Evolutionary conservation across 2,113 vertebrate species (phyloP), one percentile per base, ranked within the genome.

Genomic region (Cariama cristata): DNA sequence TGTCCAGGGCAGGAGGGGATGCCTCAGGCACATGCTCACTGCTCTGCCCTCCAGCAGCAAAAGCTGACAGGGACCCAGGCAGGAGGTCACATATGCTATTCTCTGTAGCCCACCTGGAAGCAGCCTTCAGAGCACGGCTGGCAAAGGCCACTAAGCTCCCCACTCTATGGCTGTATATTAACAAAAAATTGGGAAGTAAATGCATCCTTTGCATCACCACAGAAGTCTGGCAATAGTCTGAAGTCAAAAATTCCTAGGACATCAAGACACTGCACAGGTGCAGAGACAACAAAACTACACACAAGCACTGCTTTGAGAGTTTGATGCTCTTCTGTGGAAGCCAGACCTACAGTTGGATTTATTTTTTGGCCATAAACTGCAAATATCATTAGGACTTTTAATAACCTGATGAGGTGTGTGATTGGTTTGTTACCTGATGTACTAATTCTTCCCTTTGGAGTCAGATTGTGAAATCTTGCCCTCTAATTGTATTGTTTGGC

Each of bases 241-340:
- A 88, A 76, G 45, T 38, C 7, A 63, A 35, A 72, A 86, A 63
- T 30, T 53, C 49, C 17, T 38, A 27, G 30, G 49, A 67, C 49
- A 73, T 9, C 30, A 67, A 42, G 16, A 63, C 33, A 24, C 22
- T 28, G 42, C 23, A 35, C 12, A 44, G 4, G 14, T 76, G 26
- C 28, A 86, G 32, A 87, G 33, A 32, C 22, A 93, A 71, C 4
- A 24, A n/a, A 26, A 55, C 24, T n/a, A 40, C 15, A 47, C 6
- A 28, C 0, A 2, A 79, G n/a, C 0, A 0, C 4, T 58, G 45
- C 45, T 83, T 83, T 59, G 32, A 47, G 21, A 80, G 20, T 24
- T 45, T 71, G 38, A 66, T 13, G 22, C 32, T 32, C 17, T 45
- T 63, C 32, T 26, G 0, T 6, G 9, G 30, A 94, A 88, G 86